phyloP scores from a whole-genome alignment of 30 jellyfish, hydroid and myxozoan genomes.

The Cassiopea andromeda region DNA sequence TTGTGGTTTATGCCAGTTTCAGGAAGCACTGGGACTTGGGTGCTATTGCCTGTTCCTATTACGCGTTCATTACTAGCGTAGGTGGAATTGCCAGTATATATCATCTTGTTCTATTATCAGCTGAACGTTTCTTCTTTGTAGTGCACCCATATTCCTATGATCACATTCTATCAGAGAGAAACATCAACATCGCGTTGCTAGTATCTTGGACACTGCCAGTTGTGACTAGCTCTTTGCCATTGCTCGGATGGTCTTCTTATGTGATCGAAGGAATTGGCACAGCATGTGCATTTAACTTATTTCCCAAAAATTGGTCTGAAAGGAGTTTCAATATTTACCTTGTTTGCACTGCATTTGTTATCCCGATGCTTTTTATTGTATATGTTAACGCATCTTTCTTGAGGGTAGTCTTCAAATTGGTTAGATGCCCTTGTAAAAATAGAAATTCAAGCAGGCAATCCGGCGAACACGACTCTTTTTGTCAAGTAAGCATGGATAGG shows the following conservation, averaged over 20 bases:
- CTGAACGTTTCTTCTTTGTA: slow-evolving; percentile 6
- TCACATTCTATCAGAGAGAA: background rate
- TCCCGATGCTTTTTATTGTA: background rate
- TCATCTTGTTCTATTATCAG: slow-evolving; percentile 33
- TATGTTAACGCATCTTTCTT: slow-evolving; percentile 3
- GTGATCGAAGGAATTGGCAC: slow-evolving; percentile 26
- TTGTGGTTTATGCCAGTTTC: slow-evolving; percentile 1
- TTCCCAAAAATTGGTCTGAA: slow-evolving; percentile 9
- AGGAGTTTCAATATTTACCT: slow-evolving; percentile 7
- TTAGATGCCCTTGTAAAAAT: slow-evolving; percentile 12
- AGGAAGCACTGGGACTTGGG: slow-evolving; percentile 12
- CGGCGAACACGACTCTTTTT: background rate
- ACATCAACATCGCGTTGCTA: background rate
- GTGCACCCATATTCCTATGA: slow-evolving; percentile 6
- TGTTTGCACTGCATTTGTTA: background rate
- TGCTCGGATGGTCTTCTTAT: slow-evolving; percentile 29
- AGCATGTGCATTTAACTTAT: slow-evolving; percentile 5
- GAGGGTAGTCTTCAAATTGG: slow-evolving; percentile 13
- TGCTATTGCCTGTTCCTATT: slow-evolving; percentile 4
- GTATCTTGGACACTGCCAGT: slow-evolving; percentile 2
- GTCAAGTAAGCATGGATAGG: slow-evolving; percentile 31
- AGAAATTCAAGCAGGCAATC: background rate
- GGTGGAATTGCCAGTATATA: slow-evolving; percentile 43
- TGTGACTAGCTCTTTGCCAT: slow-evolving; percentile 1
- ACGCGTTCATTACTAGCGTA: slow-evolving; percentile 4